phyloP scores from a whole-genome alignment of 2,888 invertebrate species.

The Platynereis dumerilii region DNA sequence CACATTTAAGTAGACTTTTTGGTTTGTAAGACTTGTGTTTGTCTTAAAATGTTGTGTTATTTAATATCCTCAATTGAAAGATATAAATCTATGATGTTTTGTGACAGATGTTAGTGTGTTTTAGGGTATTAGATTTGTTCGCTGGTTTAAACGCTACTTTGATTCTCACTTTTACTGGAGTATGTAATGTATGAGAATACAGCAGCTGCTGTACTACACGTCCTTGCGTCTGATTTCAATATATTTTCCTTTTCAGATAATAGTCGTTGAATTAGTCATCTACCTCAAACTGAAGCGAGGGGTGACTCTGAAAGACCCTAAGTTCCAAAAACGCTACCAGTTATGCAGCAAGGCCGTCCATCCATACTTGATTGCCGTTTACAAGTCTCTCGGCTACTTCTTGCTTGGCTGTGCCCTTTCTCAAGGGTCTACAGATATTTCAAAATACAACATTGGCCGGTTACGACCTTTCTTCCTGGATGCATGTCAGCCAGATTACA shows the following conservation, averaged over 20 bases:
- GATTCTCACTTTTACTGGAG: too few species aligned
- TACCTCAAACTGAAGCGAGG: constrained; percentile 4
- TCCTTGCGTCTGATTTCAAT: too few species aligned
- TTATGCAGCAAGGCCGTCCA: constrained; percentile 10
- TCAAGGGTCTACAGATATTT: constrained; percentile 88
- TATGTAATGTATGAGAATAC: too few species aligned
- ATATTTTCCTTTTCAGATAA: constrained; percentile 16
- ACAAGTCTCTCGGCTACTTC: constrained; percentile 71
- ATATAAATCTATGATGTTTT: too few species aligned
- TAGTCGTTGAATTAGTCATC: constrained; percentile 15
- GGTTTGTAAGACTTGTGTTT: too few species aligned
- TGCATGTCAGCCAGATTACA: constrained; percentile 77
- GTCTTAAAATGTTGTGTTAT: too few species aligned
- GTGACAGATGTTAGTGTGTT: too few species aligned
- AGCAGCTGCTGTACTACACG: too few species aligned
- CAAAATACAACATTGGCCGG: constrained; percentile 91
- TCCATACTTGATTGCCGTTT: constrained; percentile 19
- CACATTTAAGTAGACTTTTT: too few species aligned
- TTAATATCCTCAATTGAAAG: too few species aligned
- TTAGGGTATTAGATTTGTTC: too few species aligned
- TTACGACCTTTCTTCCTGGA: constrained; percentile 91
- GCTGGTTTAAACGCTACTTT: too few species aligned
- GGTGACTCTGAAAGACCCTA: neutral
- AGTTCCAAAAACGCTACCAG: neutral
- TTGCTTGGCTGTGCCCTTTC: constrained; percentile 86